These are phyloP conservation scores for Albula goreensis DNA, from an alignment of 2,113 vertebrate genomes.

Conservation along the genomic window DNA sequence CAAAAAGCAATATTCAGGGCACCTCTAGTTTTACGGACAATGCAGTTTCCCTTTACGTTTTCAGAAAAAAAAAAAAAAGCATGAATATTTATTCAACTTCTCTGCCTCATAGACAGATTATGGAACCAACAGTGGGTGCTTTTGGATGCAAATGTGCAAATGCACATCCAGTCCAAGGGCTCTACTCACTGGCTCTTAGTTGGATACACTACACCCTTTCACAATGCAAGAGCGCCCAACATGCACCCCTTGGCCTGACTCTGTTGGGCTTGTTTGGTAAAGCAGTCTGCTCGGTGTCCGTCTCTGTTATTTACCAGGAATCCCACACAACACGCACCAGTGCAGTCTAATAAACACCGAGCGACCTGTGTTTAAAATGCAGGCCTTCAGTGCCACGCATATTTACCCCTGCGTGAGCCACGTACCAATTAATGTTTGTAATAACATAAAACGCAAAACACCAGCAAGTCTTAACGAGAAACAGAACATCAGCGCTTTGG, in stretches of 20 bases:
- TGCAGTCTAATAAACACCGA: neutral
- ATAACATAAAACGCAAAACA: constrained; percentile 16
- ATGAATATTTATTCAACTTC: neutral
- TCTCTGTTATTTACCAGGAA: neutral
- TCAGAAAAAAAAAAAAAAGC: neutral
- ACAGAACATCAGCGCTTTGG: constrained; percentile 21
- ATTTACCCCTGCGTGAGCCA: constrained; percentile 15
- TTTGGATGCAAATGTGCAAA: neutral
- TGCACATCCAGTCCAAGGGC: neutral
- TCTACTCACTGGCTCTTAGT: neutral
- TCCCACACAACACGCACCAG: neutral
- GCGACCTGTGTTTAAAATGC: neutral
- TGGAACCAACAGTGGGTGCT: neutral
- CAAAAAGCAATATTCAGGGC: no score
- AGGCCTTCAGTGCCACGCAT: neutral
- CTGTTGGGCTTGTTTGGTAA: neutral
- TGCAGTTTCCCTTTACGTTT: neutral
- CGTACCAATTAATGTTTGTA: constrained; percentile 17
- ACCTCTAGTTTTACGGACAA: no score
- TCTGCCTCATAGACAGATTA: neutral
- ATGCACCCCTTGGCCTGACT: neutral
- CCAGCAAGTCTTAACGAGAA: constrained; percentile 25
- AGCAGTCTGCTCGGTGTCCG: neutral
- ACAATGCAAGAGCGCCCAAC: neutral
- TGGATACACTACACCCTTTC: neutral